Base-by-base conservation (phyloP, 2,113 vertebrate genomes). In the Tretioscincus oriximinensis region DNA sequence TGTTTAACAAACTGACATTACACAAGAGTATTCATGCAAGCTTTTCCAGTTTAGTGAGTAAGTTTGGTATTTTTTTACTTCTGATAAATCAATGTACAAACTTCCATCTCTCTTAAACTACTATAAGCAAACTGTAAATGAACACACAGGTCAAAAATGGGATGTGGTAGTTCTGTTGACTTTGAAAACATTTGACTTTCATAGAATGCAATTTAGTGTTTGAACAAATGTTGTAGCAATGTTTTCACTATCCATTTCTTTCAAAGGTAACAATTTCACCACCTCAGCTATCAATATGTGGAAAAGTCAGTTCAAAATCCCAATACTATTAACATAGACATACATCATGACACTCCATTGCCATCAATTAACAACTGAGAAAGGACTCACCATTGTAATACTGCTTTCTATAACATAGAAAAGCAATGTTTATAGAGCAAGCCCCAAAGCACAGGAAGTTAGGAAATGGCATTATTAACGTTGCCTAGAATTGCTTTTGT, bases 31-130 rank as follows among this genome's bases (percentile, higher is more conserved):
- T 82, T 85, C 90, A 86, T 93, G 86, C 90, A 90, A 90, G 77
- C 85, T 0, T 79, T 92, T 93, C 88, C 82, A 90, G 89, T 93
- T 94, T 93, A 92, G 84, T 91, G 81, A 93, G 88, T 89, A 90
- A 92, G 86, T 88, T 91, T 90, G 88, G 89, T 88, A 88, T 94
- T 94, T 92, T 95, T 58, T 91, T 94, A 76, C 92, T 90, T 92
- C 90, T 91, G 92, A 92, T 95, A 95, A 95, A 94, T 96, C 92
- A 96, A 93, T 93, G 83, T 92, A 93, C 89, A 95, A 93, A 94
- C 89, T 94, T 91, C 91, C 89, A 89, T 91, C 88, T 91, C 88
- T 90, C 75, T 91, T 89, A 95, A 96, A 91, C 90, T 93, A 88
- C 92, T 95, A 91, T 95, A 95, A 94, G 90, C 90, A 95, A 95